Evolutionary conservation across 2,113 vertebrate species (phyloP).

Genomic region (Odocoileus virginianus): DNA sequence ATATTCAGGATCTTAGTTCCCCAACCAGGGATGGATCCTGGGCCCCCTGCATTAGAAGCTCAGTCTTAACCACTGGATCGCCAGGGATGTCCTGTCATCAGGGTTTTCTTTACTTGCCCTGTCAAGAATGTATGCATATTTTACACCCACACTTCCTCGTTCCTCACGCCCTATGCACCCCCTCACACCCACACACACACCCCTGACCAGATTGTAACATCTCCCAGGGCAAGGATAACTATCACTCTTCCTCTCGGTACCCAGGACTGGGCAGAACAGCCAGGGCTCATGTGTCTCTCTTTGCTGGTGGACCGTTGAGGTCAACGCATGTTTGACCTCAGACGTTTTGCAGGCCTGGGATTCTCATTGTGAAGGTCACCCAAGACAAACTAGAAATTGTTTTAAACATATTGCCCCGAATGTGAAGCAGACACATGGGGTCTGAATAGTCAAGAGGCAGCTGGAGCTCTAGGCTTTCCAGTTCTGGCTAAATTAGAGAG

Average conservation of each 20-base stretch:
- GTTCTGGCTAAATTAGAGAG: not conserved
- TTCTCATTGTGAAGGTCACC: not conserved
- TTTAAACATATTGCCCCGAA: accelerated
- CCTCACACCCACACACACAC: not conserved
- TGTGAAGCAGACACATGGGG: not conserved
- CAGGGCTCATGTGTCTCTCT: not conserved
- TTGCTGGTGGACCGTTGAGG: not conserved
- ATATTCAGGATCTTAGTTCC: not conserved
- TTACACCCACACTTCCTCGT: accelerated
- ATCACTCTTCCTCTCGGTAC: accelerated
- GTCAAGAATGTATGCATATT: not conserved
- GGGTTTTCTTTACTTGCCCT: not conserved
- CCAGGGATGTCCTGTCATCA: not conserved
- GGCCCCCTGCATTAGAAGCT: not conserved
- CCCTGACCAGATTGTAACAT: not conserved
- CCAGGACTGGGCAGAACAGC: not conserved
- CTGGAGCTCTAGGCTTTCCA: not conserved
- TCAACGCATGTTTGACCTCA: not conserved
- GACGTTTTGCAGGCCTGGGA: not conserved
- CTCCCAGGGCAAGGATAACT: not conserved
- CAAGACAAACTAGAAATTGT: not conserved
- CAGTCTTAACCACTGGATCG: not conserved
- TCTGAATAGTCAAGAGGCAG: not conserved
- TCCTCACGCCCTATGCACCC: no score
- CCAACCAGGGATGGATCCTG: not conserved